Percentiles rank a stretch among this genome's conserved stretches.
These are phyloP conservation scores for Orchesella cincta DNA, from an alignment of 1,140 invertebrate genomes.

Conservation along the genomic window DNA sequence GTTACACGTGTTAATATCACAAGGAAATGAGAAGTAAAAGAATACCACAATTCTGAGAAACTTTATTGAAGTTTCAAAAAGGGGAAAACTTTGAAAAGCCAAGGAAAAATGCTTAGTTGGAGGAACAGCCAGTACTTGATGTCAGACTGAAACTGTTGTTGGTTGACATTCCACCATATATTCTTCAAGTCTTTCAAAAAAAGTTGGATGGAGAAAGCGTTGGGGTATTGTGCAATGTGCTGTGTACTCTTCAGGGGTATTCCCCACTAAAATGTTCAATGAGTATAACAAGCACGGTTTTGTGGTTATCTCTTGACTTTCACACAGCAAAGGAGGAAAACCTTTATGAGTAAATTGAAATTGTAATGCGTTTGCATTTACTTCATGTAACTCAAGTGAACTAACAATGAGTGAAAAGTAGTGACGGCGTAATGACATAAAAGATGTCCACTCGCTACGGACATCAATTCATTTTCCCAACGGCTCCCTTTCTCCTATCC, in stretches of 20 bases:
- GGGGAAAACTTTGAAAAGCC: not conserved
- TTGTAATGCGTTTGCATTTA: not conserved
- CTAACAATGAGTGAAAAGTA: not conserved
- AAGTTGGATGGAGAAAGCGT: no score
- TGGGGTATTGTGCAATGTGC: no score
- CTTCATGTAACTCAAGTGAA: no score
- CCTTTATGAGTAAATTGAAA: no score
- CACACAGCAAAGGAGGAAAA: not conserved
- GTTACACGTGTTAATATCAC: conserved; percentile 19
- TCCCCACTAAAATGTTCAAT: no score
- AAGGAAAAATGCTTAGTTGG: not conserved
- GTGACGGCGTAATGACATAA: not conserved
- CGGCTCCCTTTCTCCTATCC: not conserved
- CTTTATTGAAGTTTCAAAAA: not conserved
- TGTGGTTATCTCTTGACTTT: not conserved
- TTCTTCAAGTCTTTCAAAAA: no score
- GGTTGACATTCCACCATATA: no score
- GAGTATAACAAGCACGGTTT: not conserved
- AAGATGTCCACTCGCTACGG: not conserved
- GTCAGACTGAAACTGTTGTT: no score
- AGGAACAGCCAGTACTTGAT: not conserved
- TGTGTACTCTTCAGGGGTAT: no score
- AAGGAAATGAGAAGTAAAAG: not conserved
- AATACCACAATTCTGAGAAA: not conserved
- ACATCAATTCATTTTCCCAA: not conserved